These are phyloP conservation scores for Avahi laniger DNA, from an alignment of 2,797 vertebrate species.

Conservation along the genomic window DNA sequence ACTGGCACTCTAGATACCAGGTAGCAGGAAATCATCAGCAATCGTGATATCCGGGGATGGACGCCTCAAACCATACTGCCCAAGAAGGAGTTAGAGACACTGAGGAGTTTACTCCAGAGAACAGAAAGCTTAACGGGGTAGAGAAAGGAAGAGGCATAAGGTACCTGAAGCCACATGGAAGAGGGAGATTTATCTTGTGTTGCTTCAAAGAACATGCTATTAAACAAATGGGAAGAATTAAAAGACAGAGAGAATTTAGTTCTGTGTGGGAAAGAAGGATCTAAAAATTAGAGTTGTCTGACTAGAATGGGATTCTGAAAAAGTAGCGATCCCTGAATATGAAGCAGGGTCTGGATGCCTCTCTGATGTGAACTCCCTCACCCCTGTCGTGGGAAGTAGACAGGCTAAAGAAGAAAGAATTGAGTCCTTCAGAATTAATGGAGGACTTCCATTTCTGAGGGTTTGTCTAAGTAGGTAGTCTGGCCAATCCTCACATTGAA, in stretches of 20 bases:
- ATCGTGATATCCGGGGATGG: neutral
- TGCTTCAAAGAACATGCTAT: constrained; percentile 9
- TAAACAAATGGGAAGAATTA: neutral
- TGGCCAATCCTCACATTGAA: neutral
- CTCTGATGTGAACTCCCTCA: neutral
- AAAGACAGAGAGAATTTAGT: neutral
- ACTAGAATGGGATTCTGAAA: neutral
- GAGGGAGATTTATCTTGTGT: neutral
- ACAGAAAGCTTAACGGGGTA: neutral
- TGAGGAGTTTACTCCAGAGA: neutral
- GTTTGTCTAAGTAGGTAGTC: neutral
- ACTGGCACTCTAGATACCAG: neutral
- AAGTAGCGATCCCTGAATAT: neutral
- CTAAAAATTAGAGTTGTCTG: neutral
- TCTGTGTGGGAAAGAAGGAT: neutral
- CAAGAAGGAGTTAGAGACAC: neutral
- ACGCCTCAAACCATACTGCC: neutral
- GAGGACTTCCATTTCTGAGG: neutral
- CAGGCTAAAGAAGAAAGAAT: neutral
- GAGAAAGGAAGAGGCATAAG: neutral
- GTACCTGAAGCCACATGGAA: neutral
- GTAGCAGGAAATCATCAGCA: neutral
- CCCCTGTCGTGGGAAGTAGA: neutral
- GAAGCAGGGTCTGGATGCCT: neutral
- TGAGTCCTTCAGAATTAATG: neutral